Evolutionary conservation across 2,888 invertebrate species (phyloP), one percentile per base, ranked within the genome.

Genomic region (Iphiclides podalirius): DNA sequence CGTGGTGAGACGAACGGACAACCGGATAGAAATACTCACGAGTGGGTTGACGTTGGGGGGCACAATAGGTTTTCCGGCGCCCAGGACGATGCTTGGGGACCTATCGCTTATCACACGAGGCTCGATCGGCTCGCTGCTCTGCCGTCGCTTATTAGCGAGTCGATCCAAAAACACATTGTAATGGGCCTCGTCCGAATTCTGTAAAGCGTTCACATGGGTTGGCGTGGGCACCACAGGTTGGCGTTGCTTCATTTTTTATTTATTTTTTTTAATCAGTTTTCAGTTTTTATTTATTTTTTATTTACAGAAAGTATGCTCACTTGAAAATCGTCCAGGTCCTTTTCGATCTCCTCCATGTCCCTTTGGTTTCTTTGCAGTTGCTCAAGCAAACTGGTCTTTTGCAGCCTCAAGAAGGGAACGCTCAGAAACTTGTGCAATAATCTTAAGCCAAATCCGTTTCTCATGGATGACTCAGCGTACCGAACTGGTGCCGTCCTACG

Each of bases 341-440:
- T 91, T 55, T 93, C 90, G 11, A 94, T 95, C 12, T 95, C 91
- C 53, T 91, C 90, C 41, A 94, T 94, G 73, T 98, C 97, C 45
- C 92, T 91, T 65, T 93, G 91, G 75, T 98, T 98, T 14, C 95
- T 92, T 70, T 96, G 95, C 54, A 98, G 81, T 72, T 97, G 96
- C 57, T 93, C 92, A 37, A 96, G 70, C 36, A 98, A 81, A 11
- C 96, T 95, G 61, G 95, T 95, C 62, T 93, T 91, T 89, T 98
- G 98, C 20, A 98, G 88, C 70, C 95, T 94, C 43, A 98, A 89
- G 76, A 98, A 98, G 44, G 98, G 98, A 50, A 98, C 90, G 79
- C 97, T 98, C 72, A 98, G 94, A 84, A 98, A 98, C 81, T 96
- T 96, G 86, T 98, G 97, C 43, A 98, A 90, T 54, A 96, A 91